phyloP scores from a whole-genome alignment of 2,888 invertebrate genomes.

The Sericinus montela region DNA sequence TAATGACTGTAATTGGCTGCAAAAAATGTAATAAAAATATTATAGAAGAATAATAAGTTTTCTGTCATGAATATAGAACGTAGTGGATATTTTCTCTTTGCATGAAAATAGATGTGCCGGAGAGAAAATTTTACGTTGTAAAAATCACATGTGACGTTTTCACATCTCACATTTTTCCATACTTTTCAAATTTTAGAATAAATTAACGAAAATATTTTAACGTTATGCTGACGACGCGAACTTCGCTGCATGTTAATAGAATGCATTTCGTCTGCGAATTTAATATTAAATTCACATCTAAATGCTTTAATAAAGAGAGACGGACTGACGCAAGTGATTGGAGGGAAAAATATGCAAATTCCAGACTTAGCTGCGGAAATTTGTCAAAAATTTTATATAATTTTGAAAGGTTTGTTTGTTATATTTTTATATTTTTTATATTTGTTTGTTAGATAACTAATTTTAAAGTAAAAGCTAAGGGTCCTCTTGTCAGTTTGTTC shows the following conservation, averaged over 20 bases:
- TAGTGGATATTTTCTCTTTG: no score
- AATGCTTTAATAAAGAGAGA: slow-evolving; percentile 10
- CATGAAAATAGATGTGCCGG: background rate
- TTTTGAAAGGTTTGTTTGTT: slow-evolving; percentile 3
- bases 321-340: background rate
- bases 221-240: slow-evolving; percentile 2
- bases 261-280: background rate
- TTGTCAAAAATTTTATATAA: background rate
- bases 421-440: background rate
- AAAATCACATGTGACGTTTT: slow-evolving; percentile 8
- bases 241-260: background rate
- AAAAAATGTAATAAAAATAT: background rate
- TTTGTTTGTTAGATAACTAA: no score
- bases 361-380: background rate
- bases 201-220: background rate
- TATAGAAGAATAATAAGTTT: background rate
- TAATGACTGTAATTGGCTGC: background rate
- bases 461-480: no score
- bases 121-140: background rate
- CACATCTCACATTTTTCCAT: background rate
- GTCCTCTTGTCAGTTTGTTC: no score
- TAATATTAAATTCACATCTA: slow-evolving; percentile 1
- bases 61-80: background rate
- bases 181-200: background rate
- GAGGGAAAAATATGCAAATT: background rate